These are phyloP conservation scores for Mantis religiosa DNA, from an alignment of 2,888 invertebrate genomes.

Conservation along the genomic window DNA sequence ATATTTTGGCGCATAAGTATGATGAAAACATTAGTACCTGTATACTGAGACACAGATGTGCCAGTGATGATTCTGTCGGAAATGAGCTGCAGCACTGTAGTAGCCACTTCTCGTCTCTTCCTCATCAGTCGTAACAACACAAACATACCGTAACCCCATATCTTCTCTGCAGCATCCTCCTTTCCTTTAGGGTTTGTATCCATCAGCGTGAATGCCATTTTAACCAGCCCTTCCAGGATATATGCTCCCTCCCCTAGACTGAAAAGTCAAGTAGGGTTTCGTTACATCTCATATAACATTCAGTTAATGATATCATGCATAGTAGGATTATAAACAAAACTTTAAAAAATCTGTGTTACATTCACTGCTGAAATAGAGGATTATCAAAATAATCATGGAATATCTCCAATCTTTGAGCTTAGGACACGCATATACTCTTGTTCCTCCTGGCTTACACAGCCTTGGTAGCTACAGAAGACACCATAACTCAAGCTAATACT, in stretches of 20 bases:
- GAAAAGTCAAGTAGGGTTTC: slow-evolving; percentile 8
- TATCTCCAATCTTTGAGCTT: too few relatives aligned
- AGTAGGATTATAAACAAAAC: too few relatives aligned
- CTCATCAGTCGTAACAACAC: slow-evolving; percentile 57
- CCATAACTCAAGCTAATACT: too few relatives aligned
- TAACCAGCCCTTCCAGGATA: slow-evolving; percentile 51
- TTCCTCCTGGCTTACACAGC: too few relatives aligned
- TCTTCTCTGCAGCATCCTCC: slow-evolving; percentile 40
- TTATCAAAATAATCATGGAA: too few relatives aligned
- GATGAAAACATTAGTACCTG: not conserved
- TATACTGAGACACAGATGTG: not conserved
- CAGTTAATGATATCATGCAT: too few relatives aligned
- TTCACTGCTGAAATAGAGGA: too few relatives aligned
- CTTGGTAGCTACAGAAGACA: too few relatives aligned
- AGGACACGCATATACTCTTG: too few relatives aligned
- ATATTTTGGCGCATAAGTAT: too few relatives aligned
- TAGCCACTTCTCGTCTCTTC: slow-evolving; percentile 45
- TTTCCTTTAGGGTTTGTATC: slow-evolving; percentile 43
- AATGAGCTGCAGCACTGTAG: slow-evolving; percentile 17
- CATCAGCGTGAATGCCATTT: slow-evolving; percentile 49
- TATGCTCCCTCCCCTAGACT: slow-evolving; percentile 49
- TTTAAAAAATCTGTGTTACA: too few relatives aligned
- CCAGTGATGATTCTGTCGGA: not conserved
- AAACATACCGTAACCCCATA: slow-evolving; percentile 52
- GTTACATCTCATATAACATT: too few relatives aligned